Evolutionary conservation across 2,797 vertebrate species (phyloP).

Genomic region (Oryzias sinensis): DNA sequence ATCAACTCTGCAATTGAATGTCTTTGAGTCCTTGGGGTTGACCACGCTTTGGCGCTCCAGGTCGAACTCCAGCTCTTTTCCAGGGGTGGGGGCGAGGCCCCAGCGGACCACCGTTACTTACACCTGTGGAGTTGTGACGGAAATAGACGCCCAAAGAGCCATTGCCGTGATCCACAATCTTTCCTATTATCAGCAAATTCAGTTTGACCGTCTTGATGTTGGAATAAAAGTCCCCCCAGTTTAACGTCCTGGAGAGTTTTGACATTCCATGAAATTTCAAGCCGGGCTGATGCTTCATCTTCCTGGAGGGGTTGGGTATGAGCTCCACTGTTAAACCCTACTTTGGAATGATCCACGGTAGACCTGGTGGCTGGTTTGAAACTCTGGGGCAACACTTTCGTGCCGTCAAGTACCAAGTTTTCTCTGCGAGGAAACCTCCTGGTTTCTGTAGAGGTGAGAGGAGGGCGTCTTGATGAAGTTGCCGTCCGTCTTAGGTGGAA

Average conservation of each 20-base stretch:
- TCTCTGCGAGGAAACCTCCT: conserved; percentile 26
- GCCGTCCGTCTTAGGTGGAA: conserved; percentile 60
- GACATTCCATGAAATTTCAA: conserved; percentile 44
- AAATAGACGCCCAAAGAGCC: conserved; percentile 97
- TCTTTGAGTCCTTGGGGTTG: conserved; percentile 94
- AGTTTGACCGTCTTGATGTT: conserved; percentile 95
- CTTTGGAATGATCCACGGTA: no score
- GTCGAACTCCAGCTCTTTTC: conserved; percentile 91
- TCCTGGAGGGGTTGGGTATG: conserved; percentile 46
- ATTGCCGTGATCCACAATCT: conserved; percentile 96
- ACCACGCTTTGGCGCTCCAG: conserved; percentile 77
- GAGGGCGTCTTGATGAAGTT: conserved; percentile 44
- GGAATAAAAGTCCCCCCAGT: conserved; percentile 96
- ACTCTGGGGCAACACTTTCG: conserved; percentile 52
- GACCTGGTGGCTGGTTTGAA: conserved; percentile 64
- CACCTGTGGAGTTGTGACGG: conserved; percentile 93
- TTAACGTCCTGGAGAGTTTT: conserved; percentile 92
- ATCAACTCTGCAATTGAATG: conserved; percentile 95
- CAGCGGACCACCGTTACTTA: conserved; percentile 95
- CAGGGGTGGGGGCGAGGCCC: conserved; percentile 90
- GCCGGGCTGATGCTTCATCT: conserved; percentile 68
- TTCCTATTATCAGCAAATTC: conserved; percentile 93
- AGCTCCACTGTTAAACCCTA: no score
- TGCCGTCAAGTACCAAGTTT: conserved; percentile 44
- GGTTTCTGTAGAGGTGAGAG: conserved; percentile 29